Conservation (phyloP, 64 coral and sea anemone genomes). For the Astreopora myriophthalma region DNA sequence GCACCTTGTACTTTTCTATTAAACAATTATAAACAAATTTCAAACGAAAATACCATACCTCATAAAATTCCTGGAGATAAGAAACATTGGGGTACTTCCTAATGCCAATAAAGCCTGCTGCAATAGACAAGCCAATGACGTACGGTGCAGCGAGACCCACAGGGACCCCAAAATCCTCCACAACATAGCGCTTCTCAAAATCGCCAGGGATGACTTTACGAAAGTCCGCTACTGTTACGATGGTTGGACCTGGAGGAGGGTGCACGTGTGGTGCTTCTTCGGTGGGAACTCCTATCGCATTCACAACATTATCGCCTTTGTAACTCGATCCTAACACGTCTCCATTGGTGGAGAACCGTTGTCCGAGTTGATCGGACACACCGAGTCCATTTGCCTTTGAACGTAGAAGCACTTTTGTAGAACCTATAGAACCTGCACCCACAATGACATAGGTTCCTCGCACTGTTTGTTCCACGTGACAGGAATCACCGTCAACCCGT, state of each 20-base stretch:
- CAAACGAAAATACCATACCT: background rate
- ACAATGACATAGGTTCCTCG: conserved; percentile 37
- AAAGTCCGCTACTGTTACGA: conserved; percentile 22
- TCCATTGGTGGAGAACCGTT: conserved; percentile 42
- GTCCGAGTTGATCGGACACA: conserved; percentile 9
- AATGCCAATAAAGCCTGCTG: background rate
- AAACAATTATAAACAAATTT: background rate
- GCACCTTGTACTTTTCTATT: background rate
- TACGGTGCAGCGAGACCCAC: background rate
- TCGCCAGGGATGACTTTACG: background rate
- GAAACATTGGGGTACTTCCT: background rate
- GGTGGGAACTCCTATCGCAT: conserved; percentile 43
- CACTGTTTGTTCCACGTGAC: conserved; percentile 14
- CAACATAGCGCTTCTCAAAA: background rate
- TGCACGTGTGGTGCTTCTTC: background rate
- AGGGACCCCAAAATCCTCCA: conserved; percentile 43
- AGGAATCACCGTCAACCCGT: background rate
- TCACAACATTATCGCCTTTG: conserved; percentile 7
- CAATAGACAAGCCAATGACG: background rate
- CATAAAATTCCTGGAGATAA: background rate
- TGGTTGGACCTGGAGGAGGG: conserved; percentile 10
- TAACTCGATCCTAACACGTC: conserved; percentile 42
- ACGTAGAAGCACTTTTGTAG: conserved; percentile 52
- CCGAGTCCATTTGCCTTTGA: conserved; percentile 49
- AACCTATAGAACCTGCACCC: conserved; percentile 41